Evolutionary conservation across 1,140 invertebrate species (phyloP), one percentile per base, ranked within the genome.

Genomic region (Cyclina sinensis): DNA sequence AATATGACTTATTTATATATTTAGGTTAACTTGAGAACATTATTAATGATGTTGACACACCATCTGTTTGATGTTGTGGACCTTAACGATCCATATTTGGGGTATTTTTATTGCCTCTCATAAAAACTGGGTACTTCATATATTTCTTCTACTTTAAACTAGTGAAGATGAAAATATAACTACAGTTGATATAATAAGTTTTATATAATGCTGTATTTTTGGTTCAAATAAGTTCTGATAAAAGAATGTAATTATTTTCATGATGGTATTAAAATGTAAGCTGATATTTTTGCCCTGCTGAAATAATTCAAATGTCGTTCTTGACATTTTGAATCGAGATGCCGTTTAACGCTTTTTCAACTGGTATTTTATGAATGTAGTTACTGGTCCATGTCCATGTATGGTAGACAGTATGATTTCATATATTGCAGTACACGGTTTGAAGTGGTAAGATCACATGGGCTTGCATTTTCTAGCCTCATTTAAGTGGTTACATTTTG

Each of bases 301-400:
- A 7, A 62, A 24, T n/a, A n/a, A 27, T 62, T 70, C 18, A 37
- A 37, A 30, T 70, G 65, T 70, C 65, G 37, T 35, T 16, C 12
- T 5, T 39, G 65, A 39, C 65, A 35, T 16, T 57, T 18, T 70
- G 65, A 70, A 37, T 70, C 27, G 35, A 37, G 11, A 21, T 12
- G 32, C 65, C 65, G 35, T 70, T 70, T 70, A 37, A n/a, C 65
- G 27, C 32, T 37, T 70, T 39, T 43, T 70, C 37, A 32, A 21
- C 1, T 70, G 65, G 65, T 70, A 70, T 70, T 70, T 70, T 70
- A 70, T 70, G 65, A 70, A 70, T 70, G 65, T 27, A 9, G 32
- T 70, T 70, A 70, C 37, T 70, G 65, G 65, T 70, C 65, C 65
- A 16, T 70, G 18, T 24, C 65, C 65, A 70, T 70, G 32, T 70